phyloP scores from a whole-genome alignment of 2,113 vertebrate genomes.

The Saiga tatarica region DNA sequence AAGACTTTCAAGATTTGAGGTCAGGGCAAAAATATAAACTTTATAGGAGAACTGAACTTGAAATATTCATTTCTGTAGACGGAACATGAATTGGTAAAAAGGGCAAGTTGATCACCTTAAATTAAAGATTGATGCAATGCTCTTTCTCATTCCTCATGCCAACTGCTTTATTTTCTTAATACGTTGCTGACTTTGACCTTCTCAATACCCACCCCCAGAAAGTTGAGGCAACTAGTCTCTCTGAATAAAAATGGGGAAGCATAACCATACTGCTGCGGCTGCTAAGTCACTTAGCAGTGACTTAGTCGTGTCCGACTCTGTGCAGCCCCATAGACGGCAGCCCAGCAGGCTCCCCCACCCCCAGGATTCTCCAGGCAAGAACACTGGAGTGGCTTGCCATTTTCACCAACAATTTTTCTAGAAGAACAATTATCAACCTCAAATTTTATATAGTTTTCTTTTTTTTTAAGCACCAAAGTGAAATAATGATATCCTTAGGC shows the following conservation, averaged over 20 bases:
- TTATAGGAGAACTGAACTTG: not conserved
- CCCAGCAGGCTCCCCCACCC: no score
- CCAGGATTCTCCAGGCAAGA: no score
- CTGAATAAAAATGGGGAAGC: fast-evolving
- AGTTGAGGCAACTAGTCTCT: not conserved
- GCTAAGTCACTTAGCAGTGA: no score
- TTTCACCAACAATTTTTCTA: no score
- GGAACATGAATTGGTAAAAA: not conserved
- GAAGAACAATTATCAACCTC: no score
- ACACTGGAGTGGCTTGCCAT: no score
- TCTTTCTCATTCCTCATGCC: not conserved
- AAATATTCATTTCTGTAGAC: not conserved
- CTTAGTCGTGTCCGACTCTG: no score
- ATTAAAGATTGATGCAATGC: not conserved
- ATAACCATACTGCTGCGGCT: not conserved
- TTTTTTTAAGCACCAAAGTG: not conserved
- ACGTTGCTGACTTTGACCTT: not conserved
- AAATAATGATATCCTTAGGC: not conserved
- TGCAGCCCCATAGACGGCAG: no score
- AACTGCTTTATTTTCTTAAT: not conserved
- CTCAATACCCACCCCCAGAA: not conserved
- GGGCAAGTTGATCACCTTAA: not conserved
- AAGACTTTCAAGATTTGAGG: not conserved
- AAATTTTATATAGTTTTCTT: no score
- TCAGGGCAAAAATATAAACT: not conserved